Evolutionary conservation across 2,113 vertebrate species (phyloP), one percentile per base, ranked within the genome.

Genomic region (Suricata suricatta): DNA sequence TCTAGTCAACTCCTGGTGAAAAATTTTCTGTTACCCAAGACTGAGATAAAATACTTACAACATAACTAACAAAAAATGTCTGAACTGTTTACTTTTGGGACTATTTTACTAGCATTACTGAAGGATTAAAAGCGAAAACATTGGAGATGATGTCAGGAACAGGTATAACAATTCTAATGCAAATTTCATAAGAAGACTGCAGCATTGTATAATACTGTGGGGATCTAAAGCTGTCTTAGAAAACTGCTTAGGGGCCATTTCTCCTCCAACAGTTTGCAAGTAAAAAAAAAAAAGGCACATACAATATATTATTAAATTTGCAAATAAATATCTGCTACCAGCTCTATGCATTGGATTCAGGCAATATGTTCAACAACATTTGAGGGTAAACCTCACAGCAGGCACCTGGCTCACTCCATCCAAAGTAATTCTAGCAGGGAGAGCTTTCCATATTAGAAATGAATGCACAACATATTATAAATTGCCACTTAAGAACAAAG

Each of bases 251-350:
- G 31, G 80, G 63, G 38, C 16, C 66, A 66, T 83, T 87, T 93
- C 5, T 31, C 68, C 14, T 86, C 33, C 54, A 93, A 57, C 16
- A 76, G 25, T 50, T 93, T 91, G 71, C 21, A 88, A 90, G 31
- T 83, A 63, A 93, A 44, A 33, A 90, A 25, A 71, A 71, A n/a
- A n/a, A 47, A 19, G n/a, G 52, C 85, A 81, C 76, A 88, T 38
- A 71, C 86, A 83, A 90, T 77, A 52, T 31, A 84, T 83, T 89
- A 90, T 96, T 96, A 89, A 94, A 82, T 93, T 81, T 88, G 27
- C 60, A 92, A 92, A 64, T 95, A 93, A 89, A 64, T 93, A 95
- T 86, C 85, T 83, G 15, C 91, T 82, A 19, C 81, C 96, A 95
- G 50, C 27, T 35, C 60, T 66, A 2, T 57, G 52, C 63, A 54